A percentile compares a stretch with the other conserved stretches of the same genome.
These are phyloP conservation scores for Theretra japonica DNA, from an alignment of 2,888 invertebrate genomes.

Conservation along the genomic window DNA sequence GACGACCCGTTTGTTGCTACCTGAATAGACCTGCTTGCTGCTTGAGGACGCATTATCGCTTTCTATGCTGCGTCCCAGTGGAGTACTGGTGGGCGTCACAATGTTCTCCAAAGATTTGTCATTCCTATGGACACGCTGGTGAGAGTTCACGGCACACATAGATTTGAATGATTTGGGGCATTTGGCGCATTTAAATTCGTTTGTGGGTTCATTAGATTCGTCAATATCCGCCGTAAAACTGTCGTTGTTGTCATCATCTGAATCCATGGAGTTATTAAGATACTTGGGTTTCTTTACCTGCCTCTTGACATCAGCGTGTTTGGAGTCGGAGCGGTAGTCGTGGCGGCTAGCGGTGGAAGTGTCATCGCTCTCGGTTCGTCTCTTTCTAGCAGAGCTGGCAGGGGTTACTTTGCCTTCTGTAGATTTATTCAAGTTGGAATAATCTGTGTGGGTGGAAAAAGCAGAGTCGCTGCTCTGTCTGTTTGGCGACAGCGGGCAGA, in stretches of 20 bases:
- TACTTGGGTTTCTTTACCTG: slow-evolving; percentile 57
- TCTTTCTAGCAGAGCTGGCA: slow-evolving; percentile 59
- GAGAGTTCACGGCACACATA: slow-evolving; percentile 52
- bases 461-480: slow-evolving; percentile 81
- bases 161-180: slow-evolving; percentile 64
- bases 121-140: slow-evolving; percentile 58
- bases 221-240: slow-evolving; percentile 58
- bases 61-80: slow-evolving; percentile 16
- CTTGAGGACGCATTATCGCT: slow-evolving; percentile 21
- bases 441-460: slow-evolving; percentile 75
- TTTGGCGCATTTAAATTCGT: slow-evolving; percentile 58
- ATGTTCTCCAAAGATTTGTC: slow-evolving; percentile 35
- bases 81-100: slow-evolving; percentile 11
- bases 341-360: slow-evolving; percentile 63
- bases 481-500: slow-evolving; percentile 69
- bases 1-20: slow-evolving; percentile 12
- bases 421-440: slow-evolving; percentile 64
- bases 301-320: slow-evolving; percentile 67
- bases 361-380: slow-evolving; percentile 71
- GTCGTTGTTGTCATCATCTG: slow-evolving; percentile 72
- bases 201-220: slow-evolving; percentile 69
- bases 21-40: slow-evolving; percentile 4
- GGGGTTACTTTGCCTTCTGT: slow-evolving; percentile 61
- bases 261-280: slow-evolving; percentile 53
- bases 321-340: slow-evolving; percentile 61